A percentile compares a stretch with the other conserved stretches of the same genome.
Conservation (phyloP, 2,888 invertebrate genomes). For the Chymomyza amoena region DNA sequence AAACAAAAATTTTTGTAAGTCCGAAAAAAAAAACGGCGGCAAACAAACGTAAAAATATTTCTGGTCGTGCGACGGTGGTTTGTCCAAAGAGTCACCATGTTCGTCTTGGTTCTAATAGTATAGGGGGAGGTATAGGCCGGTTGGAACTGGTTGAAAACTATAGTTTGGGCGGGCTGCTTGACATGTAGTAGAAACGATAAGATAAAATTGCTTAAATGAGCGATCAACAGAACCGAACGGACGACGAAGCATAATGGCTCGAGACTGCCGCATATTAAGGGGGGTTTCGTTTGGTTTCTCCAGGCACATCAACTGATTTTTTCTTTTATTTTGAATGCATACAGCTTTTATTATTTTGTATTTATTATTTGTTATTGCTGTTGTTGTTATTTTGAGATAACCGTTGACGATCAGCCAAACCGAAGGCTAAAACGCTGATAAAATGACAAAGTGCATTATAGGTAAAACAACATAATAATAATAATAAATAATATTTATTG, state of each 20-base stretch:
- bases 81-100: not conserved
- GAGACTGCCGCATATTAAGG: no score
- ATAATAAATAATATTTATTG: slow-evolving; percentile 14
- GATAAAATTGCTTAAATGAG: not conserved
- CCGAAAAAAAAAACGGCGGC: not conserved
- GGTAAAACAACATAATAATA: slow-evolving; percentile 16
- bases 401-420: not conserved
- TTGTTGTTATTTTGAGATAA: not conserved
- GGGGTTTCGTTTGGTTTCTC: not conserved
- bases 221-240: not conserved
- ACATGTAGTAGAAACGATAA: not conserved
- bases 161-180: not conserved
- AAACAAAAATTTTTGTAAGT: not conserved
- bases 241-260: no score
- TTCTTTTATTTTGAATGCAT: slow-evolving; percentile 22
- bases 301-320: slow-evolving; percentile 12
- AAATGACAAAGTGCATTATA: slow-evolving; percentile 8
- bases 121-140: no score
- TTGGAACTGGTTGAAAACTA: not conserved
- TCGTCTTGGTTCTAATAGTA: not conserved
- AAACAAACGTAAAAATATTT: not conserved
- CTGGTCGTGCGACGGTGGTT: not conserved
- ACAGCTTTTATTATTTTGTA: slow-evolving; percentile 8
- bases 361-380: not conserved
- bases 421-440: slow-evolving; percentile 21